Evolutionary conservation across 92 coral and sea anemone species (phyloP), one percentile per base, ranked within the genome.

Genomic region (Pocillopora meandrina): DNA sequence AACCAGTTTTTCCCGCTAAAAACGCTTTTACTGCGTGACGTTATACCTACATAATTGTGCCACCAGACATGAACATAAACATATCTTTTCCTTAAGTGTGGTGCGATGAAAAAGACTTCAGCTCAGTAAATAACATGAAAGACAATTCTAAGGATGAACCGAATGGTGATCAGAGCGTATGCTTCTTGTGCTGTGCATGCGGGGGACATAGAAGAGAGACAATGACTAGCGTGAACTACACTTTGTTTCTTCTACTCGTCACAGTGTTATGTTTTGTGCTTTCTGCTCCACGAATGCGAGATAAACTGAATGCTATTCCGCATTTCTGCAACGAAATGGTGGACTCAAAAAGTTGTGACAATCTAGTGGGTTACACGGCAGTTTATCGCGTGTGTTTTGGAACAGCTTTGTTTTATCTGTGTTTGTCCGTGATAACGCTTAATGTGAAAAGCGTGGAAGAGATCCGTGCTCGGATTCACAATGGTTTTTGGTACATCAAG

Each of bases 301-400:
- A n/a, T 14, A 87, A 89, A 78, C 84, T 90, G 2, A 72, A 76
- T 33, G 81, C 82, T 36, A 78, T 77, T 60, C 89, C 87, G 10
- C 88, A 75, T 10, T 85, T 95, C 69, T 93, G 97, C 89, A 83
- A 66, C 23, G 84, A 82, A 19, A 72, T 85, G 60, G 65, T 89
- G 17, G 80, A 85, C 11, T 55, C 84, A 65, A 74, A 49, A 26
- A 87, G 87, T 33, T 95, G 97, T 52, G 87, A 78, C 35, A 89
- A 76, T 60, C 65, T 95, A 10, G 79, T 86, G 36, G 98, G 98
- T n/a, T 89, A 91, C 76, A 74, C 88, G 13, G 97, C 95, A 4
- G 97, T 93, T 10, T 93, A 93, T 83, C 90, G 98, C 2, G 73
- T 87, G 13, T 93, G 91, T 86, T 87, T 93, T 73, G 91, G 92